Conservation (phyloP, 2,797 vertebrate species). For the Diplodus sargus region DNA sequence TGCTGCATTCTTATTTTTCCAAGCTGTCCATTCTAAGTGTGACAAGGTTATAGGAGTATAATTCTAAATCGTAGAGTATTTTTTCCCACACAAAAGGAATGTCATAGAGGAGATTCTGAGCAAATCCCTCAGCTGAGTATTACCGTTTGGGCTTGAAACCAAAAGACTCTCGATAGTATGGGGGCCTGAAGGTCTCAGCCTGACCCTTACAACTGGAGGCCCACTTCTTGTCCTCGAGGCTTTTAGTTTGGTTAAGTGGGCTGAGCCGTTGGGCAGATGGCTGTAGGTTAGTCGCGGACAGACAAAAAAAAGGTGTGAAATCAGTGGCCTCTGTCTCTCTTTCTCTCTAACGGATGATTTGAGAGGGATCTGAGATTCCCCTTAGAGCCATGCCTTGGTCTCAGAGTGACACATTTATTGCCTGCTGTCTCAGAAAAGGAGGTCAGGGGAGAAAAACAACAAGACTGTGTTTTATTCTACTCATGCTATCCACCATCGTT, state of each 20-base stretch:
- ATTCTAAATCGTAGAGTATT: neutral
- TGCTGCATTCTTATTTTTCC: neutral
- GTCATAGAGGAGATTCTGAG: conserved; percentile 34
- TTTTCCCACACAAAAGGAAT: conserved; percentile 13
- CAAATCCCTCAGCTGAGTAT: conserved; percentile 40
- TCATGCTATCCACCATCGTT: neutral
- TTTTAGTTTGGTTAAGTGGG: conserved; percentile 67
- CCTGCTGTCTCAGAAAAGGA: conserved; percentile 45
- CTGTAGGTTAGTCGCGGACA: conserved; percentile 46
- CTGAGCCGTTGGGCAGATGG: conserved; percentile 46
- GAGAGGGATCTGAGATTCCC: conserved; percentile 59
- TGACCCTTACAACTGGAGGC: conserved; percentile 48
- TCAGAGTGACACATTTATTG: conserved; percentile 69
- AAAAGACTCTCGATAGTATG: conserved; percentile 45
- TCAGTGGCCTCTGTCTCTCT: conserved; percentile 49
- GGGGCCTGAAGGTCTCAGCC: conserved; percentile 31
- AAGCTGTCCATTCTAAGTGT: neutral
- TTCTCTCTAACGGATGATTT: conserved; percentile 61
- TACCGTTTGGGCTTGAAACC: conserved; percentile 32
- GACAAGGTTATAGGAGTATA: neutral
- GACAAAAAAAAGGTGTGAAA: conserved; percentile 36
- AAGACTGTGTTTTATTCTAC: neutral
- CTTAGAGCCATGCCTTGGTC: conserved; percentile 53
- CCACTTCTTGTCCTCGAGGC: conserved; percentile 45
- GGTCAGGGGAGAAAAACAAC: conserved; percentile 18